Evolutionary conservation across 1,140 invertebrate genomes (phyloP).

Genomic region (Meloidogyne exigua): DNA sequence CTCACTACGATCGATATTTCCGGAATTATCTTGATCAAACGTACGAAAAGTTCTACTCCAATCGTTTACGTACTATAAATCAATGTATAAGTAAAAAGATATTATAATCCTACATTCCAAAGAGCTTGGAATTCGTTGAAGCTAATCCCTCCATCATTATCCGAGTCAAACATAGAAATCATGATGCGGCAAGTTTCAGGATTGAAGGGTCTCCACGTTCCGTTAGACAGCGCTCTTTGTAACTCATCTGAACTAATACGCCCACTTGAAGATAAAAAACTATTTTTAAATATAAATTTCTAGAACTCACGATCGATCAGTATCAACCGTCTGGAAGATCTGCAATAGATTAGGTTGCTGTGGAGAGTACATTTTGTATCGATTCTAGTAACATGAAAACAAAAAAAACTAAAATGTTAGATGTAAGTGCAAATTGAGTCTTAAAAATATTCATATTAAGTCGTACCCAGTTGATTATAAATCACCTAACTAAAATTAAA

Average conservation of each 20-base stretch:
- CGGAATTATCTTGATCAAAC: slow-evolving; percentile 89
- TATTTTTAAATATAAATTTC: too few species aligned
- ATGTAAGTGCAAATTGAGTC: too few species aligned
- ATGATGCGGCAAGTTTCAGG: slow-evolving; percentile 91
- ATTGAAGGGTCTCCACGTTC: slow-evolving; percentile 95
- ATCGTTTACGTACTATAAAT: slow-evolving; percentile 84
- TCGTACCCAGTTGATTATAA: too few species aligned
- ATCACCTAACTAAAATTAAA: too few species aligned
- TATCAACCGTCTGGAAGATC: slow-evolving; percentile 31
- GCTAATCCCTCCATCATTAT: slow-evolving; percentile 29
- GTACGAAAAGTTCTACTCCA: slow-evolving; percentile 85
- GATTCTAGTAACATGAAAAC: neutral
- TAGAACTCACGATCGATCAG: slow-evolving; percentile 39
- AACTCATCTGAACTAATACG: slow-evolving; percentile 31
- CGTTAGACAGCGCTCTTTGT: slow-evolving; percentile 74
- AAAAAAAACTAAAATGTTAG: too few species aligned
- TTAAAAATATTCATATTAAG: too few species aligned
- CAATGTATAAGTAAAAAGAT: slow-evolving; percentile 71
- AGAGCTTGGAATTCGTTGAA: slow-evolving; percentile 13
- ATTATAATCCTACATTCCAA: slow-evolving; percentile 64
- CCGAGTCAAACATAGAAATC: slow-evolving; percentile 80
- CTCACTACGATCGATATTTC: slow-evolving; percentile 87
- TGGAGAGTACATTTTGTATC: slow-evolving; percentile 6
- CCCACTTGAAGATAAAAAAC: too few species aligned
- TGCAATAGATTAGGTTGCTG: slow-evolving; percentile 28